Base-by-base conservation (phyloP, 2,113 vertebrate genomes). In the Thalassoma bifasciatum region DNA sequence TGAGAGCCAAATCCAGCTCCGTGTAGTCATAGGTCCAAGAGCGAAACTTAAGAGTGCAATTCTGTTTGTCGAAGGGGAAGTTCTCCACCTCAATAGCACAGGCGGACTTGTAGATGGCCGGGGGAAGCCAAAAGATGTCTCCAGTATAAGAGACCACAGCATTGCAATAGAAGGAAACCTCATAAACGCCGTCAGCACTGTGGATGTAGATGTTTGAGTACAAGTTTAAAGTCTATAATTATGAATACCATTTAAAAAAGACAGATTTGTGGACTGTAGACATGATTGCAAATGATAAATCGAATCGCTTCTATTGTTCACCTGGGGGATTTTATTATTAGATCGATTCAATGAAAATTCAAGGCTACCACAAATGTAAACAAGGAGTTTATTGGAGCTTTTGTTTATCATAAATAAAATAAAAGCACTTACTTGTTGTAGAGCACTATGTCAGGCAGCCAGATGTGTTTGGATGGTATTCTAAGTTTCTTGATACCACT, bases 11-110 rank as follows among this genome's bases (percentile, higher is more conserved):
- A 66, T 95, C 94, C 34, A 95, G 67, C 64, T 95, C 94, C 0
- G 94, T 95, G 85, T 91, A 92, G 87, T 95, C 94, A 4, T 95
- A 95, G 1, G 94, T 95, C 94, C 94, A 95, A 2, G 94, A 95
- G 52, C 94, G 93, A 69, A 95, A 95, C 83, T 95, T 95, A 46
- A 95, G 88, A 0, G 94, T 95, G 81, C 94, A 95, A 91, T 95
- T 95, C 87, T 95, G 94, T 77, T 94, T 93, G 89, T 95, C 94
- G 6, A 95, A 95, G 38, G 94, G 94, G 71, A 95, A 95, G 84
- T 95, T 89, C 79, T 94, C 90, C 66, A 95, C 94, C 77, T 95
- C 93, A 5, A 95, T 95, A 80, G 94, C 92, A 8, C 94, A 95
- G 57, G 94, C 94, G 0, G 94, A 95, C 75, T 94, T 94, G 91